A percentile compares a stretch with the other conserved stretches of the same genome.
Evolutionary conservation across 2,113 vertebrate species (phyloP).

Genomic region (Callaeas wilsoni): DNA sequence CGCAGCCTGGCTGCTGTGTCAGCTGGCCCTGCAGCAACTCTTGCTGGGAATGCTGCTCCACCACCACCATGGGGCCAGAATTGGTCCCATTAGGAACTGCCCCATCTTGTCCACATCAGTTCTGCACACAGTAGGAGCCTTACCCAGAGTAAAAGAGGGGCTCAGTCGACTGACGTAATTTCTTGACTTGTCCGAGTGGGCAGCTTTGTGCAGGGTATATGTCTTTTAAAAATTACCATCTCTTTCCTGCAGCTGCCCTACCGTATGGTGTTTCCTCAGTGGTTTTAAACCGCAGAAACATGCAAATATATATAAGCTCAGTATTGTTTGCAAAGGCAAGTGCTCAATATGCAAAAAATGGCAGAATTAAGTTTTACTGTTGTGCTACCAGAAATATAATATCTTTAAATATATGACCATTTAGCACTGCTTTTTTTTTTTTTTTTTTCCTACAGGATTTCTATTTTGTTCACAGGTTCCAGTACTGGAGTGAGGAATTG

Average conservation of each 20-base stretch:
- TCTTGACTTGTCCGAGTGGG: fast-evolving
- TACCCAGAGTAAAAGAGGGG: neutral
- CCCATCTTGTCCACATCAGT: too few relatives aligned
- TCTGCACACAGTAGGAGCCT: neutral
- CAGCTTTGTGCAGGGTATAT: neutral
- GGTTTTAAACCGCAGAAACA: neutral
- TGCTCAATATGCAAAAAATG: neutral
- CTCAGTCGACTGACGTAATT: fast-evolving
- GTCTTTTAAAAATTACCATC: neutral
- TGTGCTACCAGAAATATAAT: neutral
- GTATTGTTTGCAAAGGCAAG: neutral
- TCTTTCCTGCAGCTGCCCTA: neutral
- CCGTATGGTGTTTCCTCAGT: fast-evolving
- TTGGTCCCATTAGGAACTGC: neutral
- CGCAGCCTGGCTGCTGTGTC: neutral
- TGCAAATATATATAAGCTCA: neutral
- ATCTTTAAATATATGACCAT: neutral
- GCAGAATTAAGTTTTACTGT: neutral
- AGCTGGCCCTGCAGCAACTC: neutral
- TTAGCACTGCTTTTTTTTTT: fast-evolving
- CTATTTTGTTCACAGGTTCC: neutral
- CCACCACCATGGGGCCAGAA: fast-evolving
- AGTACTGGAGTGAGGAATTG: neutral
- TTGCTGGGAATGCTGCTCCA: neutral
- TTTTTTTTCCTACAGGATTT: neutral